Evolutionary conservation across 2,888 invertebrate species (phyloP).

Genomic region (Himalopsyche tibetana): DNA sequence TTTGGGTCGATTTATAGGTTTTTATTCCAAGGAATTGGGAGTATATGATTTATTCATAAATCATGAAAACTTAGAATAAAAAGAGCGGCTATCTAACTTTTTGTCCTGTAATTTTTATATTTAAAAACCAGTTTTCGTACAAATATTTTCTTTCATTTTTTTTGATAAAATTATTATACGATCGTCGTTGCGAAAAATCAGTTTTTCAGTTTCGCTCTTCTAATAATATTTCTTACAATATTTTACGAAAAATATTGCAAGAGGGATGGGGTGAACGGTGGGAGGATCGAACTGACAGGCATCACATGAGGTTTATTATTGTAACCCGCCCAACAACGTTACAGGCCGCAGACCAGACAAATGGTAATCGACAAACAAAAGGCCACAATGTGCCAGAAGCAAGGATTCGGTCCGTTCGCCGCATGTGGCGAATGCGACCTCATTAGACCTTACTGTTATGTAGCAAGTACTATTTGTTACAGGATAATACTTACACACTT

Average conservation of each 20-base stretch:
- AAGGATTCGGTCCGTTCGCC: not conserved
- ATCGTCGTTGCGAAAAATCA: too few relatives aligned
- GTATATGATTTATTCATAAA: too few relatives aligned
- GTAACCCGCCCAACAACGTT: not conserved
- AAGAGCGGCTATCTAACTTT: too few relatives aligned
- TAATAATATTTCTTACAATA: not conserved
- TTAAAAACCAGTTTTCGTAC: too few relatives aligned
- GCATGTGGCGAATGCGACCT: constrained; percentile 13
- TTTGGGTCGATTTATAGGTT: too few relatives aligned
- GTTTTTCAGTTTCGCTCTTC: not conserved
- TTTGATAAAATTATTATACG: too few relatives aligned
- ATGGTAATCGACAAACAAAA: constrained; percentile 18
- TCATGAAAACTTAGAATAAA: too few relatives aligned
- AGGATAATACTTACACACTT: not conserved
- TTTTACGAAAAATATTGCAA: not conserved
- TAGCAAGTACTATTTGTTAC: not conserved
- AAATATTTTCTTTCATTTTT: too few relatives aligned
- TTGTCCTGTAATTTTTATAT: too few relatives aligned
- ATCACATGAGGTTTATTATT: not conserved
- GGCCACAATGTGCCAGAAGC: constrained; percentile 9
- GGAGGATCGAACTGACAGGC: not conserved
- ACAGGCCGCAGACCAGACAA: not conserved
- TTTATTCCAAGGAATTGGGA: too few relatives aligned
- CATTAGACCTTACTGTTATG: not conserved
- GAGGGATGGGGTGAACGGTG: not conserved